phyloP scores from a whole-genome alignment of 2,888 invertebrate species.

The Molanna angustata region DNA sequence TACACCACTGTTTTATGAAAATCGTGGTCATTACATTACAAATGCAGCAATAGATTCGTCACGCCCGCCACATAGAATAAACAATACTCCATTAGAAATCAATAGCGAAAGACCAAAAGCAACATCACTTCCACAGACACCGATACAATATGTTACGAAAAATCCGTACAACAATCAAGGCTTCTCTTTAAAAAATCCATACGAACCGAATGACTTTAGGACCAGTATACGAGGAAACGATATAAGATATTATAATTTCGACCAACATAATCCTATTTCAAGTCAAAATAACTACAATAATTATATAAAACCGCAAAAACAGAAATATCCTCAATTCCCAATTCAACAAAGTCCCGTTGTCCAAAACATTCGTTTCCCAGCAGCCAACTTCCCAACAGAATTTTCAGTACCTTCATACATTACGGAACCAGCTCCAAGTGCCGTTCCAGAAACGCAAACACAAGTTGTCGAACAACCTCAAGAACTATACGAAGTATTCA shows the following conservation, averaged over 20 bases:
- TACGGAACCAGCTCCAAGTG: slow-evolving; percentile 3
- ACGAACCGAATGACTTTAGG: slow-evolving; percentile 35
- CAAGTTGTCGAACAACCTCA: not conserved
- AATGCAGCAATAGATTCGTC: slow-evolving; percentile 33
- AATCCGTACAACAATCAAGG: slow-evolving; percentile 54
- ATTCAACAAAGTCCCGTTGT: slow-evolving; percentile 9
- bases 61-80: slow-evolving; percentile 37
- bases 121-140: slow-evolving; percentile 41
- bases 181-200: slow-evolving; percentile 50
- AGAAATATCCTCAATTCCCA: slow-evolving; percentile 16
- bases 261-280: not conserved
- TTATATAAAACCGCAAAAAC: slow-evolving; percentile 11
- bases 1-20: slow-evolving; percentile 42
- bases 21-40: slow-evolving; percentile 43
- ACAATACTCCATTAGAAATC: slow-evolving; percentile 40
- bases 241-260: slow-evolving; percentile 23
- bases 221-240: slow-evolving; percentile 24
- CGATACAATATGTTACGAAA: slow-evolving; percentile 41
- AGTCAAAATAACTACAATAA: slow-evolving; percentile 11
- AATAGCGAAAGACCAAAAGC: slow-evolving; percentile 33
- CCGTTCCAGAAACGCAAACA: slow-evolving; percentile 3
- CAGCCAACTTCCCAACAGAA: not conserved
- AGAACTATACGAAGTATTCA: slow-evolving; percentile 4
- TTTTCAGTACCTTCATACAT: slow-evolving; percentile 9
- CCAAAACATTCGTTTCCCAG: slow-evolving; percentile 1